Conservation (phyloP, 2,797 vertebrate genomes). For the Anguilla anguilla region DNA sequence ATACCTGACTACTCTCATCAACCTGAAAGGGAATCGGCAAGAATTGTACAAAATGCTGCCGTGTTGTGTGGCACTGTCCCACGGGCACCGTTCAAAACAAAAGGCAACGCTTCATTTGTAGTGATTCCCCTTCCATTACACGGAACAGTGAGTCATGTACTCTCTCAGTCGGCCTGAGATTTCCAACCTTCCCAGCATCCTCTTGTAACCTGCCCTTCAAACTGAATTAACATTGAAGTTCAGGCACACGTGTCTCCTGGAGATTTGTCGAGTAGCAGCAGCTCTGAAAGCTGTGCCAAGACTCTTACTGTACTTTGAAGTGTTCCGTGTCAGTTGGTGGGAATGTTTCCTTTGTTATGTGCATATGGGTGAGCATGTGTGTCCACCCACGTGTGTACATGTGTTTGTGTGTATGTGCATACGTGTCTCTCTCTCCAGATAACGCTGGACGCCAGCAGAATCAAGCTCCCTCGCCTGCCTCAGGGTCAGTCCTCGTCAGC, state of each 20-base stretch:
- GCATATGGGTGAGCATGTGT: neutral
- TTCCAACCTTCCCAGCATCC: slow-evolving; percentile 5
- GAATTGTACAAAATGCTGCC: too few species aligned
- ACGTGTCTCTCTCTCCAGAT: slow-evolving; percentile 69
- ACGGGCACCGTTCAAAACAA: too few species aligned
- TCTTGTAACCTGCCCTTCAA: neutral
- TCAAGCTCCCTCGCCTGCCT: slow-evolving; percentile 84
- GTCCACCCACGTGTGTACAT: neutral
- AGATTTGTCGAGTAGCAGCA: neutral
- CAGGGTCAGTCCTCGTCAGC: slow-evolving; percentile 72
- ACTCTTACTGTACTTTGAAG: neutral
- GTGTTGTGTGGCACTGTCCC: neutral
- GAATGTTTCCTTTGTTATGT: neutral
- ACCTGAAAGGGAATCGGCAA: too few species aligned
- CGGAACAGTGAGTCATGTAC: neutral
- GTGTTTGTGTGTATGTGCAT: neutral
- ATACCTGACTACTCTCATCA: too few species aligned
- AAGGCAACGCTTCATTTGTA: neutral
- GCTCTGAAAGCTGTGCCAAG: neutral
- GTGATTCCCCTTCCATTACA: neutral
- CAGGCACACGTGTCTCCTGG: neutral
- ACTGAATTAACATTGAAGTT: neutral
- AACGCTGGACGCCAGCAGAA: slow-evolving; percentile 82
- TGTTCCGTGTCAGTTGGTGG: neutral
- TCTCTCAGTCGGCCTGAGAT: neutral